Conservation (phyloP, 1,140 invertebrate genomes). For the Drosophila kohkoa region DNA sequence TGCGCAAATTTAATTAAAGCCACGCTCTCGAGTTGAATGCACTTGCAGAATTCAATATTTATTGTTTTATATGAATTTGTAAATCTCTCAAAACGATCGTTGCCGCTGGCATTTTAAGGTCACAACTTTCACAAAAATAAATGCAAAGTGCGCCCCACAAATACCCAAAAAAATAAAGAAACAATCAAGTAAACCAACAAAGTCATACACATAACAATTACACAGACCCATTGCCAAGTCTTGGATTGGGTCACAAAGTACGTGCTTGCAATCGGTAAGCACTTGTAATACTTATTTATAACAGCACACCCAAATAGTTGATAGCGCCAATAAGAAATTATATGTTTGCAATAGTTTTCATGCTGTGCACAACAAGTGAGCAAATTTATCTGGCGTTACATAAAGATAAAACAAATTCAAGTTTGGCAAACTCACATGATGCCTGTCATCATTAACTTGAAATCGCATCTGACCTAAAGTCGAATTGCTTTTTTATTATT, state of each 20-base stretch:
- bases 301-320: conserved; percentile 22
- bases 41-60: conserved; percentile 20
- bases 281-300: conserved; percentile 16
- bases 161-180: conserved; percentile 51
- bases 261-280: conserved; percentile 59
- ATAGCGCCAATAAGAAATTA: conserved; percentile 39
- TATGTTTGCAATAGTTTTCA: conserved; percentile 39
- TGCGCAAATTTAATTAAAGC: conserved; percentile 42
- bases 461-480: no score
- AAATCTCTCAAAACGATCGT: conserved; percentile 40
- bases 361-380: conserved; percentile 35
- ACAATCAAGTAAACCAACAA: conserved; percentile 4
- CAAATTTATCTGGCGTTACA: conserved; percentile 6
- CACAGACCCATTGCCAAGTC: conserved; percentile 14
- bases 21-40: conserved; percentile 44
- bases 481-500: no score
- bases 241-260: conserved; percentile 46
- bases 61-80: conserved; percentile 14
- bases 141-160: conserved; percentile 69
- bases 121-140: conserved; percentile 71
- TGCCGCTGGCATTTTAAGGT: conserved; percentile 51
- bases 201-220: conserved; percentile 49
- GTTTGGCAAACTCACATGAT: background rate
- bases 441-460: no score
- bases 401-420: conserved; percentile 5